phyloP scores from a whole-genome alignment of 2,888 invertebrate genomes.

The Phrixothrix hirtus region DNA sequence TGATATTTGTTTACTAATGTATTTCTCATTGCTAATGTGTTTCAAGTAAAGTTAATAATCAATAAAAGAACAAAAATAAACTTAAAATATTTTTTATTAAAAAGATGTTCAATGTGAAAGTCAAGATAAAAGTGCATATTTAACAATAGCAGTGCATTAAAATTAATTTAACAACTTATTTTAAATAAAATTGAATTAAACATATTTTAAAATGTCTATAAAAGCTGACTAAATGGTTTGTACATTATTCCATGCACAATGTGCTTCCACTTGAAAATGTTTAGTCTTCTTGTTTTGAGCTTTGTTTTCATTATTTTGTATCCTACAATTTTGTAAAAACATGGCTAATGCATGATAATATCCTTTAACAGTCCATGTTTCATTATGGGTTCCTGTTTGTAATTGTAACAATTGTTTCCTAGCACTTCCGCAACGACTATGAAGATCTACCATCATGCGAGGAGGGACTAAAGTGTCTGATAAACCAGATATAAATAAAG shows the following conservation, averaged over 20 bases:
- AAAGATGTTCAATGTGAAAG: too few species aligned
- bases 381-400: conserved; percentile 87
- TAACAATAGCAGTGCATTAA: too few species aligned
- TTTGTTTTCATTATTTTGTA: conserved; percentile 37
- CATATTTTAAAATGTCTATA: too few species aligned
- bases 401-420: conserved; percentile 79
- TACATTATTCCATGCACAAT: conserved; percentile 10
- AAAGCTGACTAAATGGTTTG: conserved; percentile 23
- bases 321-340: conserved; percentile 57
- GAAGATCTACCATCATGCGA: conserved; percentile 83
- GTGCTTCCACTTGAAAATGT: not conserved
- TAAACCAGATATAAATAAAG: conserved; percentile 85
- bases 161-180: too few species aligned
- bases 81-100: too few species aligned
- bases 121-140: too few species aligned
- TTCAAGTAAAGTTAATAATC: too few species aligned
- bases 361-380: conserved; percentile 89
- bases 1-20: too few species aligned
- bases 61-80: too few species aligned
- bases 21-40: too few species aligned
- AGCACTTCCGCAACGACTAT: conserved; percentile 72
- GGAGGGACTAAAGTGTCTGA: conserved; percentile 89
- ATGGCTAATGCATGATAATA: conserved; percentile 68
- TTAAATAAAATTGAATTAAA: too few species aligned
- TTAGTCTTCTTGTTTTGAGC: conserved; percentile 1